Conservation (phyloP, 1,140 invertebrate species). For the Drosophila setifemur region DNA sequence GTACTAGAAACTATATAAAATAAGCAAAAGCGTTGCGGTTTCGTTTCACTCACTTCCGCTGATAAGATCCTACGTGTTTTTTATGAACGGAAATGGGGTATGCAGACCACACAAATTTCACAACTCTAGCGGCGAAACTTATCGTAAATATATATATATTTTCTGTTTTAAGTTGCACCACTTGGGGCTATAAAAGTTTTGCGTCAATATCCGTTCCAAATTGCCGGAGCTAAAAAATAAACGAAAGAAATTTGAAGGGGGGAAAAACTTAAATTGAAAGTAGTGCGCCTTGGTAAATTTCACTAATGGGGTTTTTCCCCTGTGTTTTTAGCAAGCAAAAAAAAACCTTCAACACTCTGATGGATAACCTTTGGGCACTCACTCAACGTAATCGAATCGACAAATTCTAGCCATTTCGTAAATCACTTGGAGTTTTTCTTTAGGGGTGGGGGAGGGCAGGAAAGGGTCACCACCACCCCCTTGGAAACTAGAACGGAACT, state of each 20-base stretch:
- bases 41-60: slow-evolving; percentile 19
- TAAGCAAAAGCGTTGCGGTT: not conserved
- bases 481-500: slow-evolving; percentile 66
- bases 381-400: slow-evolving; percentile 68
- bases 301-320: slow-evolving; percentile 38
- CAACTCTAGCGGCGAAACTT: slow-evolving; percentile 2
- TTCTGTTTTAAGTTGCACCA: not conserved
- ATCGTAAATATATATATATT: slow-evolving; percentile 15
- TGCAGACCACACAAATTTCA: slow-evolving; percentile 9
- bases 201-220: slow-evolving; percentile 69
- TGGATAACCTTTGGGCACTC: slow-evolving; percentile 61
- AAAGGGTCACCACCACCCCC: not conserved
- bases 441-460: not conserved
- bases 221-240: slow-evolving; percentile 12
- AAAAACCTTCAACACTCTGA: not conserved
- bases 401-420: slow-evolving; percentile 63
- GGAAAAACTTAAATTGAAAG: slow-evolving; percentile 52
- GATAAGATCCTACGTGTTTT: slow-evolving; percentile 30
- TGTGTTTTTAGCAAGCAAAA: not conserved
- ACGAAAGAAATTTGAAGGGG: slow-evolving; percentile 5
- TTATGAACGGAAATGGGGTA: slow-evolving; percentile 15
- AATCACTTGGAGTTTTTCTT: slow-evolving; percentile 47
- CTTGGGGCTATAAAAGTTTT: slow-evolving; percentile 38
- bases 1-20: not conserved
- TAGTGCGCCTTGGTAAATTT: slow-evolving; percentile 63